Conservation (phyloP, 2,113 vertebrate genomes). For the Lasiurus cinereus region DNA sequence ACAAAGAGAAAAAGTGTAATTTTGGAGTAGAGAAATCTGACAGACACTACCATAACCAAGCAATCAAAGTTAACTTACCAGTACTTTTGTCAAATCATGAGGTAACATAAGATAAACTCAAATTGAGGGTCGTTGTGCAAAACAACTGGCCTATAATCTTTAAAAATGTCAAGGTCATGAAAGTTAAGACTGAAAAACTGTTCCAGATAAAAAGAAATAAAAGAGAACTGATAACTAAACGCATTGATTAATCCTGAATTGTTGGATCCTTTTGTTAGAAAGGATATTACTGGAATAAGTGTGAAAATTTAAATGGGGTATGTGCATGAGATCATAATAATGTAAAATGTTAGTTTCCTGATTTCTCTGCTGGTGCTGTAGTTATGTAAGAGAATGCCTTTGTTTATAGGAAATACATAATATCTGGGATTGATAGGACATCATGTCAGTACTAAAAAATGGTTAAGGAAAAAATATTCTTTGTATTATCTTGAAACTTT, state of each 20-base stretch:
- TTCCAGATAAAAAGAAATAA: not conserved
- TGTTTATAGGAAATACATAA: constrained; percentile 41
- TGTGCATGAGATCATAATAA: not conserved
- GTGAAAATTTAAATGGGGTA: not conserved
- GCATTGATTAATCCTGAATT: not conserved
- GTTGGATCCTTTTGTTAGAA: not conserved
- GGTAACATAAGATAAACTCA: constrained; percentile 1
- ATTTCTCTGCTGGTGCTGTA: not conserved
- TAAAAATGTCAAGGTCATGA: constrained; percentile 24
- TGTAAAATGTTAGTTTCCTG: constrained; percentile 40
- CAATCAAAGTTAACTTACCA: not conserved
- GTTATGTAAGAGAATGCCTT: not conserved
- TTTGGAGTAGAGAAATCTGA: constrained; percentile 6
- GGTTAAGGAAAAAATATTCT: not conserved
- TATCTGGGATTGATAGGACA: not conserved
- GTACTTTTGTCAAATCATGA: not conserved
- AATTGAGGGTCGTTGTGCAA: not conserved
- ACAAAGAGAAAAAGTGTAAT: constrained; percentile 9
- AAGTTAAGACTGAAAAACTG: not conserved
- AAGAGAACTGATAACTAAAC: constrained; percentile 35
- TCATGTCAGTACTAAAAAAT: not conserved
- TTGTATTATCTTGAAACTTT: constrained; percentile 55
- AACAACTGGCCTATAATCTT: not conserved
- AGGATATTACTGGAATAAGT: not conserved
- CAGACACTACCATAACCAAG: not conserved